Evolutionary conservation across 2,113 vertebrate species (phyloP).

Genomic region (Lepus europaeus): DNA sequence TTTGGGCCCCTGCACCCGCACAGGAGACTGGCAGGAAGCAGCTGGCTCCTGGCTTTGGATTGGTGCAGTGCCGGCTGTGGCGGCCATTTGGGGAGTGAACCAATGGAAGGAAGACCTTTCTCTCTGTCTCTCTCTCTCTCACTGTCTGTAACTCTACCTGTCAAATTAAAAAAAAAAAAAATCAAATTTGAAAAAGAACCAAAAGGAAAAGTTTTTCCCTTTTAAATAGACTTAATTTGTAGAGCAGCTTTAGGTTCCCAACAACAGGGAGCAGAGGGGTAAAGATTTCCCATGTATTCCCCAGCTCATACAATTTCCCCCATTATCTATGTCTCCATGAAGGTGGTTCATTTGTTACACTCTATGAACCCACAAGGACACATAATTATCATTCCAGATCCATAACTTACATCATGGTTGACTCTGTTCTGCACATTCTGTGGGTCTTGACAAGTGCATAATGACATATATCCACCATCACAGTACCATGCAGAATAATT

Average conservation of each 20-base stretch:
- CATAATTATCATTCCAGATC: neutral
- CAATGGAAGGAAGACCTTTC: too few relatives aligned
- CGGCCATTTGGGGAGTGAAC: too few relatives aligned
- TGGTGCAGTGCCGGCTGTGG: too few relatives aligned
- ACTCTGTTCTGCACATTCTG: neutral
- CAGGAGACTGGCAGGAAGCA: too few relatives aligned
- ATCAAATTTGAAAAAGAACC: neutral
- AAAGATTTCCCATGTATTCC: neutral
- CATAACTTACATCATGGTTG: neutral
- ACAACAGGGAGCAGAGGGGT: neutral
- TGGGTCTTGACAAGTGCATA: neutral
- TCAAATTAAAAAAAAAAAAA: neutral
- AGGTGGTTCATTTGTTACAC: neutral
- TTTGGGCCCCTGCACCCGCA: too few relatives aligned
- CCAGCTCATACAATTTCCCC: neutral
- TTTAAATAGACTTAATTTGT: neutral
- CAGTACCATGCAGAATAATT: neutral
- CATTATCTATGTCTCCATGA: neutral
- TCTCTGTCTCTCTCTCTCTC: too few relatives aligned
- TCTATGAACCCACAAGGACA: neutral
- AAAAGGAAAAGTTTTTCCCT: neutral
- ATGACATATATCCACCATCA: neutral
- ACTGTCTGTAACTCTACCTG: too few relatives aligned
- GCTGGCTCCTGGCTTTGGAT: too few relatives aligned
- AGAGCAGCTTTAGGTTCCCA: neutral